Conservation (phyloP, 1,140 invertebrate genomes). For the Berghia stephanieae region DNA sequence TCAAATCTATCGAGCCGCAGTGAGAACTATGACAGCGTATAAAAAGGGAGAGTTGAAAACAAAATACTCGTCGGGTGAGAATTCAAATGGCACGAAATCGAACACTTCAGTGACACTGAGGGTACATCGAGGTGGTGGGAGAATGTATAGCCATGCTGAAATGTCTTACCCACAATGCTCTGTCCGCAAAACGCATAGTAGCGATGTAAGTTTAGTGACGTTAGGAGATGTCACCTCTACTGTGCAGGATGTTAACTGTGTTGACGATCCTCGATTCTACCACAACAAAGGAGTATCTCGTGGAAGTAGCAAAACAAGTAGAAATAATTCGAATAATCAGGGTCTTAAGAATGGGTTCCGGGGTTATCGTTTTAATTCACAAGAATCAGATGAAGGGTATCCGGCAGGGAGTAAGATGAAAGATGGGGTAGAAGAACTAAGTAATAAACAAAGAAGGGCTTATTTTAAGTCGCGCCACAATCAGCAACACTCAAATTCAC, state of each 20-base stretch:
- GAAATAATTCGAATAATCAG: too few relatives aligned
- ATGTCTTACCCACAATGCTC: too few relatives aligned
- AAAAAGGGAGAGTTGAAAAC: slow-evolving; percentile 86
- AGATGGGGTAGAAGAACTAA: not conserved
- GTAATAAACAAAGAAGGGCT: not conserved
- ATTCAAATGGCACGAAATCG: slow-evolving; percentile 51
- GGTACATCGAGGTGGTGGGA: slow-evolving; percentile 81
- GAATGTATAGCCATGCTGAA: too few relatives aligned
- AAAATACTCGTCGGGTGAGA: slow-evolving; percentile 69
- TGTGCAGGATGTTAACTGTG: not conserved
- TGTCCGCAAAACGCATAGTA: not conserved
- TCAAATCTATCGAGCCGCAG: slow-evolving; percentile 90
- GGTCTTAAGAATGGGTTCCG: too few relatives aligned
- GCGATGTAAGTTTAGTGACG: slow-evolving; percentile 3
- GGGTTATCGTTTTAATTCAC: too few relatives aligned
- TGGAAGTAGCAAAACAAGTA: too few relatives aligned
- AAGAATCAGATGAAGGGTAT: slow-evolving; percentile 24
- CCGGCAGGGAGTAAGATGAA: not conserved
- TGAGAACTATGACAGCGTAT: slow-evolving; percentile 87
- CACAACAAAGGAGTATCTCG: too few relatives aligned
- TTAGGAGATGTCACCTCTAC: not conserved
- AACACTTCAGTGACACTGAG: slow-evolving; percentile 87
- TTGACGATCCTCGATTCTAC: too few relatives aligned
- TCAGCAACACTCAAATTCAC: too few relatives aligned
- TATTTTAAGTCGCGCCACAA: too few relatives aligned